A percentile compares a stretch with the other conserved stretches of the same genome.
Evolutionary conservation across 2,888 invertebrate genomes (phyloP).

Genomic region (Thysanoteuthis rhombus): DNA sequence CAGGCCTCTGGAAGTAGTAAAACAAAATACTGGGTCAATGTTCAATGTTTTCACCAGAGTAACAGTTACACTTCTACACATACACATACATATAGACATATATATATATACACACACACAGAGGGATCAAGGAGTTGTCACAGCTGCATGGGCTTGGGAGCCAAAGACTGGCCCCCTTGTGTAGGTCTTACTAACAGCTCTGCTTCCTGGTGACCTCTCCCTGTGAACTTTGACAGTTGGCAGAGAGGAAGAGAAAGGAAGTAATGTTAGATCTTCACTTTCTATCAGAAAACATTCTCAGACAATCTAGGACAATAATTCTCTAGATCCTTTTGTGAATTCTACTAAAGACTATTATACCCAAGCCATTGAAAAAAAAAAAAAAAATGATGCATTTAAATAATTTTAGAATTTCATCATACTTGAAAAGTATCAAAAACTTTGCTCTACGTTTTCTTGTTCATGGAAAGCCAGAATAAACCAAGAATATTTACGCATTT

Average conservation of each 20-base stretch:
- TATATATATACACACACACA: no score
- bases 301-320: slow-evolving; percentile 12
- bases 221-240: not conserved
- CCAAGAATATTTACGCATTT: no score
- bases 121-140: not conserved
- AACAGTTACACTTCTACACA: not conserved
- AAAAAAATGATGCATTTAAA: no score
- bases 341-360: not conserved
- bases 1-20: not conserved
- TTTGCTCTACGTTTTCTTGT: no score
- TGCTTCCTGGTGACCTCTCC: not conserved
- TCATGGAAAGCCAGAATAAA: no score
- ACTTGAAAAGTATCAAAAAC: no score
- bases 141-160: not conserved
- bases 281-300: not conserved
- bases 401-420: no score
- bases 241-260: not conserved
- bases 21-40: not conserved
- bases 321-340: not conserved
- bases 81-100: no score
- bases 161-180: not conserved
- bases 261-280: not conserved
- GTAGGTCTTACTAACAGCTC: not conserved
- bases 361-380: no score
- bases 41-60: not conserved